Conservation (phyloP, 1,140 invertebrate genomes). For the Cyrtorhinus lividipennis region DNA sequence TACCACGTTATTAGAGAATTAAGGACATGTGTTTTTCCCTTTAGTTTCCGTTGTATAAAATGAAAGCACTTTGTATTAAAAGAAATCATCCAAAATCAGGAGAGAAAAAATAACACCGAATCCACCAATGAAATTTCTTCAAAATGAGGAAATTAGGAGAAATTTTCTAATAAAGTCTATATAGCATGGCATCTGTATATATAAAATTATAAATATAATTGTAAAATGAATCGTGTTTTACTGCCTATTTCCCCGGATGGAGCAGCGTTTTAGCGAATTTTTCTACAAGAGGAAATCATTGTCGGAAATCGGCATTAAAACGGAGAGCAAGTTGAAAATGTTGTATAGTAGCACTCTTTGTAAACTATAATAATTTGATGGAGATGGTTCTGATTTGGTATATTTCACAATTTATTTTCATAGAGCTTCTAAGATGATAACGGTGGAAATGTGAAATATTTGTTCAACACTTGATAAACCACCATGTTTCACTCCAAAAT, state of each 20-base stretch:
- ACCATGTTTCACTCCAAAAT: too few species aligned
- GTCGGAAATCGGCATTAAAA: not conserved
- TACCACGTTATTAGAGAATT: too few species aligned
- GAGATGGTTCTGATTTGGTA: too few species aligned
- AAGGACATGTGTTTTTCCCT: not conserved
- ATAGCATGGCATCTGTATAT: not conserved
- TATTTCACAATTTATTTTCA: not conserved
- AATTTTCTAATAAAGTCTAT: not conserved
- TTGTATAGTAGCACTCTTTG: conserved; percentile 1
- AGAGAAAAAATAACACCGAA: not conserved
- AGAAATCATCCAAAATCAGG: too few species aligned
- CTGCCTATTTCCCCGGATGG: not conserved
- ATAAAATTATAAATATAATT: not conserved
- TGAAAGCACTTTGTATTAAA: not conserved
- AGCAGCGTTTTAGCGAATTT: not conserved
- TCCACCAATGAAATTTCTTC: not conserved
- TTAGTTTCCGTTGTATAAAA: not conserved
- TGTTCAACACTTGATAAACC: too few species aligned
- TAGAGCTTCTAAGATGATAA: not conserved
- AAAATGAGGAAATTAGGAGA: not conserved
- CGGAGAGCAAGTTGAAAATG: not conserved
- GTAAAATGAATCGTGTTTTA: not conserved
- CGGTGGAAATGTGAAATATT: not conserved
- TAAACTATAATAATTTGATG: not conserved
- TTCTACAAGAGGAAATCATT: not conserved